Evolutionary conservation across 2,888 invertebrate genomes (phyloP), one percentile per base, ranked within the genome.

Genomic region (Lepidocyrtoides sp.): DNA sequence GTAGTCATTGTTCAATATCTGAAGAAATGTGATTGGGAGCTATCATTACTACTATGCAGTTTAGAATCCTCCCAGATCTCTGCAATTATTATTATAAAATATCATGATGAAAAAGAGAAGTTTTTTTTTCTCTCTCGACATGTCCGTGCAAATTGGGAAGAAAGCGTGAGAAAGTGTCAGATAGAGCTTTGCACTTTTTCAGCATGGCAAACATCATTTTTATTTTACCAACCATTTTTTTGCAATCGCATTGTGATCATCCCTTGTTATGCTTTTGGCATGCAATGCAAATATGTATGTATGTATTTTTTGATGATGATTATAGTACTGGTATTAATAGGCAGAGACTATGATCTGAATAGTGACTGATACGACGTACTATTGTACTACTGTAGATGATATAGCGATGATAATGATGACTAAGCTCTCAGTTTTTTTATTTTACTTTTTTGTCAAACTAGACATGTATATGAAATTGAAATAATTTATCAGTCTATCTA

Each of bases 61-160:
- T 48, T 54, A 3, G 26, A 17, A 60, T 32, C 32, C 32, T n/a
- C n/a, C 32, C 32, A 32, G 7, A 32, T 12, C 32, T n/a, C 66
- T 66, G 8, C 2, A 0, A n/a, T 29, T 14, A 48, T 48, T 7
- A 36, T 63, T 10, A 63, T 63, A 32, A 14, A 32, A 32, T 32
- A 66, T 29, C 4, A 66, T 72, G 48, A 69, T 85, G 57, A 63
- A 72, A 79, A 72, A 72, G 57, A 54, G 69, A 69, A 66, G 44
- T 66, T 81, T 84, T 91, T 72, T 23, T 17, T 14, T 54, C 2
- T 54, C 2, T 17, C 20, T 66, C 48, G 92, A 88, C 91, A 92
- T 92, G 90, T 89, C 93, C 93, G 92, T 93, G 94, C 88, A 87
- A 93, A 94, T 94, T 94, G 94, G 92, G 94, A 94, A 94, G 94